Evolutionary conservation across 2,797 vertebrate species (phyloP).

Genomic region (Simalia tracyae): DNA sequence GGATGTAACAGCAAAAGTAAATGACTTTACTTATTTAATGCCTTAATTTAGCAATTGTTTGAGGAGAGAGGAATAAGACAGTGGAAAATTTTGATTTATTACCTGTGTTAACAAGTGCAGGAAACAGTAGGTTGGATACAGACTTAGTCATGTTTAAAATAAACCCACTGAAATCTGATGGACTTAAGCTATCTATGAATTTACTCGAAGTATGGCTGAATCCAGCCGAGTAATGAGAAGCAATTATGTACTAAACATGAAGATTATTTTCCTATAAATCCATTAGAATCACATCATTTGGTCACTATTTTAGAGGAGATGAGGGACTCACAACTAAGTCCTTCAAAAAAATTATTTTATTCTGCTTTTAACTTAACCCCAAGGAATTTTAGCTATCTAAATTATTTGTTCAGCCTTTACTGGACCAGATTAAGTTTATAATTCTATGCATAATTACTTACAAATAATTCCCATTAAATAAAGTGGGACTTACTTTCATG

Average conservation of each 20-base stretch:
- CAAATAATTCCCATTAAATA: background rate
- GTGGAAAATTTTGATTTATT: background rate
- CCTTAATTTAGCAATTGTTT: slow-evolving; percentile 42
- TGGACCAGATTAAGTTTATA: background rate
- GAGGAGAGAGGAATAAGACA: slow-evolving; percentile 40
- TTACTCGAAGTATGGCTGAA: background rate
- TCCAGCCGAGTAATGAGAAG: background rate
- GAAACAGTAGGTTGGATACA: background rate
- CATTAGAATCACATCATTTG: background rate
- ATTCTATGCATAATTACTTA: background rate
- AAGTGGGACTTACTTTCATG: background rate
- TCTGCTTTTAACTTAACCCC: background rate
- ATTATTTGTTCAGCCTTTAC: background rate
- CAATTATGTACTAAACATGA: background rate
- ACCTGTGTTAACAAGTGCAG: background rate
- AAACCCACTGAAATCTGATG: background rate
- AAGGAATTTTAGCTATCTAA: background rate
- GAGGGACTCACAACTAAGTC: background rate
- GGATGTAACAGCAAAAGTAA: background rate
- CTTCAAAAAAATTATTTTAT: background rate
- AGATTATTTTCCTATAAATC: background rate
- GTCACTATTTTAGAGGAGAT: background rate
- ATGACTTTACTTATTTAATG: slow-evolving; percentile 20
- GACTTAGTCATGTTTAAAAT: background rate
- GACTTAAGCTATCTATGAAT: background rate